A percentile compares a stretch with the other conserved stretches of the same genome.
phyloP scores from a whole-genome alignment of 2,888 invertebrate genomes.

The Tryphoninae sp. region DNA sequence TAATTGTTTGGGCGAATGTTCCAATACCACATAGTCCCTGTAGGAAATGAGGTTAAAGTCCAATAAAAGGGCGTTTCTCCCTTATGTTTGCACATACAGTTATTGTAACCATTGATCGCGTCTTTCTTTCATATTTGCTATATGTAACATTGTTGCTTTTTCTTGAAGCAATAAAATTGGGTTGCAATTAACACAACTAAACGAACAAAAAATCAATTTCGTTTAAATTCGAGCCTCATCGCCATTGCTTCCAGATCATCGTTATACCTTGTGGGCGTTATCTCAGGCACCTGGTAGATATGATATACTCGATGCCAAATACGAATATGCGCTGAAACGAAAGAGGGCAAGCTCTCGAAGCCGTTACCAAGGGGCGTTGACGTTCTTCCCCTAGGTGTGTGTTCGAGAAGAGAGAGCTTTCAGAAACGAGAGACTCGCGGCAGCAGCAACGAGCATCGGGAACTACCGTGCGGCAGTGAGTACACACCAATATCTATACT shows the following conservation, averaged over 20 bases:
- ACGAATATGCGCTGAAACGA: constrained; percentile 31
- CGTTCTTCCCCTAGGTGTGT: constrained; percentile 31
- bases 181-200: neutral
- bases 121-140: no score
- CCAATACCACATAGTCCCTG: neutral
- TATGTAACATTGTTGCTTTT: no score
- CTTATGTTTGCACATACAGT: neutral
- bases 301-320: constrained; percentile 28
- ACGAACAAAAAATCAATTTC: neutral
- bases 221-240: neutral
- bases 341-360: constrained; percentile 57
- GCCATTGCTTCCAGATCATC: neutral
- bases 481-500: constrained; percentile 40
- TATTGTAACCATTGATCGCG: neutral
- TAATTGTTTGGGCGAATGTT: neutral
- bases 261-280: neutral
- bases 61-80: neutral
- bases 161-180: no score
- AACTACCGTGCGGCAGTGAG: constrained; percentile 30
- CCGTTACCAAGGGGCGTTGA: constrained; percentile 34
- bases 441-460: constrained; percentile 49
- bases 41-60: neutral
- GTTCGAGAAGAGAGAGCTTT: constrained; percentile 52
- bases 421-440: constrained; percentile 45
- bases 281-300: constrained; percentile 10